Conservation (phyloP, 2,888 invertebrate species). For the Byasa hedistus region DNA sequence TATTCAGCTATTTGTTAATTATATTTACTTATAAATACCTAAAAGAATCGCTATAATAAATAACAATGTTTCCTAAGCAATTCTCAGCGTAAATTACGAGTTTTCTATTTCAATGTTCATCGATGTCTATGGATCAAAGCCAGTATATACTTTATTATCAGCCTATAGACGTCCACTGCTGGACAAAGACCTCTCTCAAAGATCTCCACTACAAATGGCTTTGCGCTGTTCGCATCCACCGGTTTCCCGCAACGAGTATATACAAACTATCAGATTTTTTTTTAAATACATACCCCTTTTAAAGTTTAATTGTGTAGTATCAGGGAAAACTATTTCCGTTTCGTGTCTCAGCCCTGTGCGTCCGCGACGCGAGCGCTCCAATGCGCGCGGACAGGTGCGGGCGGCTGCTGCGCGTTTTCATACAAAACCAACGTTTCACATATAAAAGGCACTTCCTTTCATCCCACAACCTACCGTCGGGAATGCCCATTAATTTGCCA, state of each 20-base stretch:
- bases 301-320: neutral
- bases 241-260: too few species aligned
- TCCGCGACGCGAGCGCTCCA: conserved; percentile 46
- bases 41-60: too few species aligned
- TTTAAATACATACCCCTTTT: neutral
- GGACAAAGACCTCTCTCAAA: too few species aligned
- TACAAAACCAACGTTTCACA: conserved; percentile 78
- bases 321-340: neutral
- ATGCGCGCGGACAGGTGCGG: conserved; percentile 73
- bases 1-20: too few species aligned
- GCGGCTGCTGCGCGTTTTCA: conserved; percentile 78
- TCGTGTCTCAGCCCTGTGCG: conserved; percentile 34
- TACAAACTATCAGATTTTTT: neutral
- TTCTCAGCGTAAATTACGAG: too few species aligned
- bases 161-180: too few species aligned
- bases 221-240: too few species aligned
- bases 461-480: conserved; percentile 77
- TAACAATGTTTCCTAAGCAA: too few species aligned
- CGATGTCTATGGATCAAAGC: neutral
- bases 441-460: conserved; percentile 80
- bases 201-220: too few species aligned
- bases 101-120: too few species aligned
- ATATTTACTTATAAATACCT: too few species aligned
- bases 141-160: too few species aligned
- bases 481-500: conserved; percentile 81